Evolutionary conservation across 2,797 vertebrate genomes (phyloP).

Genomic region (Cephalopachus bancanus): DNA sequence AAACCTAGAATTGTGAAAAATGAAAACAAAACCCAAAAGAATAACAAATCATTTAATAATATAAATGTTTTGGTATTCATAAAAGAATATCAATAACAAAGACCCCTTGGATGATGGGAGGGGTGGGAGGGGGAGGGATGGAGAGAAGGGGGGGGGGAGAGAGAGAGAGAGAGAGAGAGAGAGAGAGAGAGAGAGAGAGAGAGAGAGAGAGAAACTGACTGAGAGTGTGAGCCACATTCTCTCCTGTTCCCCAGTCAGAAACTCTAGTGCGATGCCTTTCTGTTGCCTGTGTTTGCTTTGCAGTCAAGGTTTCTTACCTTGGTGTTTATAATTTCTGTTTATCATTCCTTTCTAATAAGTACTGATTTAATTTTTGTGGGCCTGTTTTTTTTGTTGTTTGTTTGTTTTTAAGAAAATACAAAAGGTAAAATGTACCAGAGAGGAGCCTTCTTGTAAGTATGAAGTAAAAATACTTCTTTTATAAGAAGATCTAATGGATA

Average conservation of each 20-base stretch:
- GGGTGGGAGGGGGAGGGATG: no score
- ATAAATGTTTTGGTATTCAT: neutral
- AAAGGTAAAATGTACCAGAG: constrained; percentile 85
- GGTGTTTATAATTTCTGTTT: constrained; percentile 76
- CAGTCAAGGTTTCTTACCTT: constrained; percentile 69
- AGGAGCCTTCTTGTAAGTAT: constrained; percentile 84
- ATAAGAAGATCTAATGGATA: constrained; percentile 80
- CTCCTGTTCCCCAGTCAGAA: neutral
- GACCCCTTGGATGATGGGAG: neutral
- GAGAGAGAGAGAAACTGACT: neutral
- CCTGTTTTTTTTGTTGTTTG: constrained; percentile 83
- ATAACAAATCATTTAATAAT: constrained; percentile 3
- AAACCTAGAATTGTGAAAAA: constrained; percentile 42
- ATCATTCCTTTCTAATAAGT: constrained; percentile 79
- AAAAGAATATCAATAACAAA: neutral
- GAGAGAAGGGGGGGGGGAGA: no score
- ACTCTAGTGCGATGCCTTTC: neutral
- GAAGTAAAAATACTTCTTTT: constrained; percentile 82
- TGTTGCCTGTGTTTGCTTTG: constrained; percentile 75
- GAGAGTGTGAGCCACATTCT: neutral
- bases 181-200: no score
- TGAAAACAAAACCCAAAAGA: constrained; percentile 13
- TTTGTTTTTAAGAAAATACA: constrained; percentile 85
- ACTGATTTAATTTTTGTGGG: constrained; percentile 85
- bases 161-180: no score